Evolutionary conservation across 1,140 invertebrate genomes (phyloP).

Genomic region (Habropoda laboriosa): DNA sequence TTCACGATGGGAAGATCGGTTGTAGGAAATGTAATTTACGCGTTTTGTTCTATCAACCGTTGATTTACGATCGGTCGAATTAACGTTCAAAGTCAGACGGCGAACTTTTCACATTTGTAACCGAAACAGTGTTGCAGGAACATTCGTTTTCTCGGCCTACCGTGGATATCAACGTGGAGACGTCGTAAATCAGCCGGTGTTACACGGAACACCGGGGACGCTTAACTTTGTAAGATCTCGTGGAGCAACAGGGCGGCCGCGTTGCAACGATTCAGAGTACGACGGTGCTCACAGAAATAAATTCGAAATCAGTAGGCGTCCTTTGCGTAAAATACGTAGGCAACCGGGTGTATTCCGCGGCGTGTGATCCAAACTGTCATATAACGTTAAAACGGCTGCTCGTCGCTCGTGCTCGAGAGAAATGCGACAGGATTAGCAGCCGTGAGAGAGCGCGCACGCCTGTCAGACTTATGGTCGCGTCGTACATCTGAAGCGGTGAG

Average conservation of each 20-base stretch:
- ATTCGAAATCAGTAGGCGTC: conserved; percentile 30
- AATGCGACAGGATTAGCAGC: conserved; percentile 42
- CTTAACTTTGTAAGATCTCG: conserved; percentile 9
- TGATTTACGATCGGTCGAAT: neutral
- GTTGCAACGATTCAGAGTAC: neutral
- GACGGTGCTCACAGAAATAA: conserved; percentile 6
- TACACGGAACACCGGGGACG: neutral
- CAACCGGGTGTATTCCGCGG: neutral
- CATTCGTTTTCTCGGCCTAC: neutral
- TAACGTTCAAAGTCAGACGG: neutral
- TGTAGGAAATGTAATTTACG: too few species aligned
- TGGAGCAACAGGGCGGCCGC: neutral
- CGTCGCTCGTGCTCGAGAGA: conserved; percentile 20
- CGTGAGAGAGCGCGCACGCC: too few species aligned
- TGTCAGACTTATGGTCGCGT: conserved; percentile 1
- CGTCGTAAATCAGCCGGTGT: neutral
- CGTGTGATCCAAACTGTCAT: conserved; percentile 29
- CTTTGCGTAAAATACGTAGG: conserved; percentile 23
- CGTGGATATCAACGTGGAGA: neutral
- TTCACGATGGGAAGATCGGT: too few species aligned
- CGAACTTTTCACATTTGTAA: neutral
- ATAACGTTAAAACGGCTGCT: conserved; percentile 24
- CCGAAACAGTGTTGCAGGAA: neutral
- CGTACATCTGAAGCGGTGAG: conserved; percentile 22
- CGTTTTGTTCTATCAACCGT: too few species aligned